Evolutionary conservation across 2,797 vertebrate species (phyloP).

Genomic region (Delichon dasypus): DNA sequence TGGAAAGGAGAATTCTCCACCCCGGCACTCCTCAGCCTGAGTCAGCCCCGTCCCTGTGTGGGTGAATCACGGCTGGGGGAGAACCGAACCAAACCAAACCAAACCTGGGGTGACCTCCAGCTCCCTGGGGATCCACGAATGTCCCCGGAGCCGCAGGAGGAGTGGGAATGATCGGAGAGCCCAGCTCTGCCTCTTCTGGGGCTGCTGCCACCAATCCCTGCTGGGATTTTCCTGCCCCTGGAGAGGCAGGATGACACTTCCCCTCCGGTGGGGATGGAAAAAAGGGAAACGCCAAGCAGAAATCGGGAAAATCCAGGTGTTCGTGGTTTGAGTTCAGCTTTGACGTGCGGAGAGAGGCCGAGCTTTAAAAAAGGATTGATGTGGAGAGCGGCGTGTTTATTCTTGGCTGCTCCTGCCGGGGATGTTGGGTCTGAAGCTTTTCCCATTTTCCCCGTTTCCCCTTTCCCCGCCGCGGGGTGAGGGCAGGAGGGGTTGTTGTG

Average conservation of each 20-base stretch:
- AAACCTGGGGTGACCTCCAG: background rate
- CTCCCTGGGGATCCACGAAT: fast-evolving
- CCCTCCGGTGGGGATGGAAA: fast-evolving
- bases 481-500: background rate
- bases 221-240: fast-evolving
- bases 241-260: background rate
- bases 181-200: background rate
- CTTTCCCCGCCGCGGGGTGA: fast-evolving
- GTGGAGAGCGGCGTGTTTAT: fast-evolving
- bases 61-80: background rate
- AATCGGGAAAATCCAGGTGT: background rate
- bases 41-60: background rate
- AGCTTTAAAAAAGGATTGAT: background rate
- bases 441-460: background rate
- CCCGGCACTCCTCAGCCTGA: background rate
- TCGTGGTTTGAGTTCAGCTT: background rate
- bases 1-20: background rate
- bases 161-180: fast-evolving
- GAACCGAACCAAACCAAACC: background rate
- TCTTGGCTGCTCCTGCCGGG: background rate
- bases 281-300: background rate
- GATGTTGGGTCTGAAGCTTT: background rate
- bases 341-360: background rate
- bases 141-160: background rate
- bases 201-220: background rate